Percentiles rank a stretch among this genome's conserved stretches.
Conservation (phyloP, 2,113 vertebrate species). For the Motacilla alba region DNA sequence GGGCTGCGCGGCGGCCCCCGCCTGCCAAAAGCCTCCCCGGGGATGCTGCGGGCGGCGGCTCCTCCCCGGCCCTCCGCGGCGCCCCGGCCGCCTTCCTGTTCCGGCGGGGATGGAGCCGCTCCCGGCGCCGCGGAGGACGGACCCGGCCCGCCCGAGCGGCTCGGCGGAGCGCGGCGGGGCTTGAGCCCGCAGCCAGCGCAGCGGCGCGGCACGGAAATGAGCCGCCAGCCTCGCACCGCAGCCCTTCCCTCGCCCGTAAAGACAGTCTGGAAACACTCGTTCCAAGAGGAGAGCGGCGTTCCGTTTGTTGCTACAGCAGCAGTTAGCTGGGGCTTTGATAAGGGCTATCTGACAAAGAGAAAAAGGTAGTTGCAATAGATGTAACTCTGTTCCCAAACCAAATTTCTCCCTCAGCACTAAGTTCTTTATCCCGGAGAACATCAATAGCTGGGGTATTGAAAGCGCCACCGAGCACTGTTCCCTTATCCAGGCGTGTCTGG, state of each 20-base stretch:
- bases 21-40: background rate
- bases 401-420: background rate
- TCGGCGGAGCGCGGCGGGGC: background rate
- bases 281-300: background rate
- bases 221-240: background rate
- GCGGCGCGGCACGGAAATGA: background rate
- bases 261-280: background rate
- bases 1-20: background rate
- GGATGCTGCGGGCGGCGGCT: background rate
- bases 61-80: background rate
- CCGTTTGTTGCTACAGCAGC: background rate
- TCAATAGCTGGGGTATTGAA: rapidly evolving
- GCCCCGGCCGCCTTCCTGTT: slow-evolving; percentile 28
- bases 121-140: background rate
- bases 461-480: rapidly evolving
- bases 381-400: background rate
- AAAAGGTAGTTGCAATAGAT: background rate
- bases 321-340: background rate
- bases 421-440: background rate
- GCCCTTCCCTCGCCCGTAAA: background rate
- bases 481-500: background rate
- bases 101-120: background rate
- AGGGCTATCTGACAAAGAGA: background rate
- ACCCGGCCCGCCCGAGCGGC: background rate
- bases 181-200: background rate